Evolutionary conservation across 2,113 vertebrate genomes (phyloP).

Genomic region (Passer domesticus): DNA sequence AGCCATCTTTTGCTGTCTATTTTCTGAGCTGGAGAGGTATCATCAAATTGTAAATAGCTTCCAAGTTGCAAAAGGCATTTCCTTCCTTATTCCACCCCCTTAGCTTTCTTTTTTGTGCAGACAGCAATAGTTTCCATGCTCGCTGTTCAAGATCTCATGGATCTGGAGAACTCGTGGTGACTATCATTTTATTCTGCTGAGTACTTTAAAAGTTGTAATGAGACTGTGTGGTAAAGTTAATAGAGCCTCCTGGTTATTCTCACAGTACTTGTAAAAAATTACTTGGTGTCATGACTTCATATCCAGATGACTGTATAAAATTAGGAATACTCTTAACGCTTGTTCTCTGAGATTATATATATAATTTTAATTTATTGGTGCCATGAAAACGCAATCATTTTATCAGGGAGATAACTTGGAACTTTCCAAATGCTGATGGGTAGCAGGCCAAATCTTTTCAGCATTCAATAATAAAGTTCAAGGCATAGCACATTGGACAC

Average conservation of each 20-base stretch:
- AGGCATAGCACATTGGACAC: not conserved
- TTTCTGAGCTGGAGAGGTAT: not conserved
- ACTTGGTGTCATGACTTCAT: slow-evolving; percentile 30
- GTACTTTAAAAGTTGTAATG: slow-evolving; percentile 45
- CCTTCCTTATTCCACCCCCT: not conserved
- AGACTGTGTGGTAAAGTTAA: slow-evolving; percentile 32
- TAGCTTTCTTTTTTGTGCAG: not conserved
- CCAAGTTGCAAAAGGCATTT: not conserved
- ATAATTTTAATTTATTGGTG: not conserved
- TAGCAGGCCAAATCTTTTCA: not conserved
- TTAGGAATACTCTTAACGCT: not conserved
- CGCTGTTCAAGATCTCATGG: not conserved
- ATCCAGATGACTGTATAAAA: slow-evolving; percentile 21
- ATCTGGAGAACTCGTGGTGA: not conserved
- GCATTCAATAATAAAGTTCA: not conserved
- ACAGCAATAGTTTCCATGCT: not conserved
- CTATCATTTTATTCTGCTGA: slow-evolving; percentile 25
- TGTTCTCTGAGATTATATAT: not conserved
- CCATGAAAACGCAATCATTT: not conserved
- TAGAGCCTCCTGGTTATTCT: slow-evolving; percentile 44
- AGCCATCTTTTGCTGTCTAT: not conserved
- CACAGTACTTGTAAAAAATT: not conserved
- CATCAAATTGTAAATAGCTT: not conserved
- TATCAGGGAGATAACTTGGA: not conserved
- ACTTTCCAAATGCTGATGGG: not conserved